Conservation (phyloP, 2,888 invertebrate species). For the Steromphala cineraria region DNA sequence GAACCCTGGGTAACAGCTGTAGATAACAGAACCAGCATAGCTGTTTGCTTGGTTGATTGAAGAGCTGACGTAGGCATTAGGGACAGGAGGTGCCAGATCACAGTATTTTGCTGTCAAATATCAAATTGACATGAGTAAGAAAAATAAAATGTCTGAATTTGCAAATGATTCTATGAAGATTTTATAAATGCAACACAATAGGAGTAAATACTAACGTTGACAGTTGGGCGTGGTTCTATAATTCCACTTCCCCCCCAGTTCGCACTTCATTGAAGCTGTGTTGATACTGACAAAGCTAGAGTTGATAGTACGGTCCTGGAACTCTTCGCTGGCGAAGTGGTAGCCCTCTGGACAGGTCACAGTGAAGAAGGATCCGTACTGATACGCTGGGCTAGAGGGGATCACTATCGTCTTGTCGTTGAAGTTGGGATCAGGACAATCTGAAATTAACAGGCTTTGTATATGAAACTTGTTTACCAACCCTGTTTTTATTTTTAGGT, state of each 20-base stretch:
- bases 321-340: conserved; percentile 49
- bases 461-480: too few species aligned
- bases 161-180: too few species aligned
- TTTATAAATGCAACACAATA: too few species aligned
- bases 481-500: too few species aligned
- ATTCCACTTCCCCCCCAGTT: conserved; percentile 55
- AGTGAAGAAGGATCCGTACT: conserved; percentile 41
- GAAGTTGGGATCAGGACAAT: conserved; percentile 52
- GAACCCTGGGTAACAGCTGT: conserved; percentile 59
- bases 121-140: not conserved
- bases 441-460: conserved; percentile 33
- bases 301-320: conserved; percentile 23
- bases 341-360: conserved; percentile 56
- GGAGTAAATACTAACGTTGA: conserved; percentile 40
- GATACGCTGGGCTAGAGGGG: conserved; percentile 21
- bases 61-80: conserved; percentile 52
- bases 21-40: conserved; percentile 47
- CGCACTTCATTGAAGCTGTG: conserved; percentile 41
- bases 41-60: conserved; percentile 41
- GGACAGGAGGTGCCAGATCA: conserved; percentile 49
- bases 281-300: not conserved
- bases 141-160: too few species aligned
- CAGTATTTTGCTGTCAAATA: conserved; percentile 57
- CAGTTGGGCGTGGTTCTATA: conserved; percentile 42
- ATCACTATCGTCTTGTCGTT: conserved; percentile 35